phyloP scores from a whole-genome alignment of 2,888 invertebrate species.

The Galeopsomyia nigrocyanea region DNA sequence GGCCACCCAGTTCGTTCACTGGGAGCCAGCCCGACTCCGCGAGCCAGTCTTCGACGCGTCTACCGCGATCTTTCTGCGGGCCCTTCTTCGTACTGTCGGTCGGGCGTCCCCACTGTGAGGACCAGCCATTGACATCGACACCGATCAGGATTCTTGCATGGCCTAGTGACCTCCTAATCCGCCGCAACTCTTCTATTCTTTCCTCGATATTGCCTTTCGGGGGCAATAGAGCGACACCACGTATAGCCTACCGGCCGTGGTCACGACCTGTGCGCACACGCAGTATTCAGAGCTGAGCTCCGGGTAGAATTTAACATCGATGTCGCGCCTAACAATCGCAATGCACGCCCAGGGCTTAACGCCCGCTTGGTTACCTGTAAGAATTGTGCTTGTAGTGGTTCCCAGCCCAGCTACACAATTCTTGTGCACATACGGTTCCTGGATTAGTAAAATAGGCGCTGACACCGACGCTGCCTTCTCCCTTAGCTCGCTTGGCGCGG shows the following conservation, averaged over 20 bases:
- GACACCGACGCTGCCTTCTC: background rate
- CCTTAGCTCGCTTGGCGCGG: background rate
- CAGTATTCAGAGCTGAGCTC: too few relatives aligned
- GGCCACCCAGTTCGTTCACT: background rate
- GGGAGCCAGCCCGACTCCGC: background rate
- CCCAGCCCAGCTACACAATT: background rate
- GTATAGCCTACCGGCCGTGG: too few relatives aligned
- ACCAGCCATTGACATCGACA: constrained; percentile 6
- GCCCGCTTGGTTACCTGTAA: too few relatives aligned
- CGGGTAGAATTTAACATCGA: too few relatives aligned
- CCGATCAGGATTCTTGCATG: constrained; percentile 1
- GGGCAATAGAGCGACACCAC: too few relatives aligned
- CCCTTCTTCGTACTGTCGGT: too few relatives aligned
- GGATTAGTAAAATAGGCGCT: background rate
- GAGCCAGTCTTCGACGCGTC: background rate
- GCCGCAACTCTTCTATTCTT: too few relatives aligned
- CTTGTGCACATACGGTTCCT: constrained; percentile 25
- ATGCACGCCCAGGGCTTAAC: too few relatives aligned
- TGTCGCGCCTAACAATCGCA: too few relatives aligned
- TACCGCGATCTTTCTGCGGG: background rate
- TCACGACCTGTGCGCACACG: too few relatives aligned
- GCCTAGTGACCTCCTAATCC: too few relatives aligned
- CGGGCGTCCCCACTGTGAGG: constrained; percentile 5
- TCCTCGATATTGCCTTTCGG: too few relatives aligned
- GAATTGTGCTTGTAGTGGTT: background rate